These are phyloP conservation scores for Cladopsammia gracilis DNA, from an alignment of 64 coral and sea anemone genomes.

Conservation along the genomic window DNA sequence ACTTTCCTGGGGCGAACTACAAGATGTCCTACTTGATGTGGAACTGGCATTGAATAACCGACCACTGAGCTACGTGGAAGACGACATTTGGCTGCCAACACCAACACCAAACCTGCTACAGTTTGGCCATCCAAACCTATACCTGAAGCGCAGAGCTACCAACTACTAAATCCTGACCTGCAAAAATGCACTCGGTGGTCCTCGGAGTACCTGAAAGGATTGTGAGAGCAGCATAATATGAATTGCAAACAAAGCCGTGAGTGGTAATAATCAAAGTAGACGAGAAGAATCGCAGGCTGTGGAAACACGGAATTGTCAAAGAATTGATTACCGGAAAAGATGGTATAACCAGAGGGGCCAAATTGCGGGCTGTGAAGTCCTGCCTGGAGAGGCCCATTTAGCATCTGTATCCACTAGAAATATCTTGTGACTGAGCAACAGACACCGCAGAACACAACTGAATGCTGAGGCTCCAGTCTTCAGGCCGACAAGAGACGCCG, in stretches of 20 bases:
- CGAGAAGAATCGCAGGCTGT: conserved; percentile 5
- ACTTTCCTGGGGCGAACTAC: conserved; percentile 17
- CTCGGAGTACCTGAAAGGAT: not conserved
- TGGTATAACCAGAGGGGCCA: not conserved
- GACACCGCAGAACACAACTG: no score
- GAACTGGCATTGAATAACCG: conserved; percentile 31
- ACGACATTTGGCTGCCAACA: conserved; percentile 3
- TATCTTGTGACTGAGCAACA: no score
- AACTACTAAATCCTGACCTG: not conserved
- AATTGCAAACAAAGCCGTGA: conserved; percentile 12
- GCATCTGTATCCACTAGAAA: not conserved
- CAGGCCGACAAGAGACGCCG: no score
- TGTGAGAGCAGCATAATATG: conserved; percentile 6
- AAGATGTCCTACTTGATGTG: conserved; percentile 46
- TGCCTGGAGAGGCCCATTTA: not conserved
- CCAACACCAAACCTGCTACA: conserved; percentile 26
- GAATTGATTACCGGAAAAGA: not conserved
- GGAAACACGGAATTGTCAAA: not conserved
- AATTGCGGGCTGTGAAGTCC: not conserved
- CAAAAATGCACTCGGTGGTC: conserved; percentile 14
- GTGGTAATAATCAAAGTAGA: conserved; percentile 15
- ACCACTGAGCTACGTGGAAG: no score
- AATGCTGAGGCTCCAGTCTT: no score
- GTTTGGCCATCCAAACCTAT: not conserved
- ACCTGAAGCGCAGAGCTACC: no score